Evolutionary conservation across 2,888 invertebrate species (phyloP).

Genomic region (Cryptocephalus primarius): DNA sequence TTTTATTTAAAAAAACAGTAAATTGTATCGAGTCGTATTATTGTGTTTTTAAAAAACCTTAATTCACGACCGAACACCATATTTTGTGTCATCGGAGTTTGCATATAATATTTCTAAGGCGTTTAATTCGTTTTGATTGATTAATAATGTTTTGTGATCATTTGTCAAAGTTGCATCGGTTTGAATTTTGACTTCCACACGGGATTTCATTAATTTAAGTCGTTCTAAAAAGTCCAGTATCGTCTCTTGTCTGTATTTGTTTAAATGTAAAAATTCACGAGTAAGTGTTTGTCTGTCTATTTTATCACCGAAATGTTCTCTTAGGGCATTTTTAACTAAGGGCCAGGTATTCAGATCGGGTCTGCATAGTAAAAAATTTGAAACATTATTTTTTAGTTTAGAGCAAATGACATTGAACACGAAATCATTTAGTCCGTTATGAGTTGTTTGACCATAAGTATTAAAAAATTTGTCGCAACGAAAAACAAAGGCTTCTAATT

Average conservation of each 20-base stretch:
- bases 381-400: constrained; percentile 1
- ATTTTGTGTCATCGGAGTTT: too few relatives aligned
- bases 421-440: constrained; percentile 3
- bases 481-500: not conserved
- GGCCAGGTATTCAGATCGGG: constrained; percentile 8
- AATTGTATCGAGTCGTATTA: too few relatives aligned
- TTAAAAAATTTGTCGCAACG: not conserved
- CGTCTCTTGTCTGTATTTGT: not conserved
- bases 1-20: too few relatives aligned
- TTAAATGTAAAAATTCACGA: not conserved
- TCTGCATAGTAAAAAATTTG: constrained; percentile 1
- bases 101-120: too few relatives aligned
- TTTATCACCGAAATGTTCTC: constrained; percentile 19
- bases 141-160: not conserved
- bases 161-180: not conserved
- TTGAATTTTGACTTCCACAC: not conserved
- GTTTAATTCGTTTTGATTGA: constrained; percentile 2
- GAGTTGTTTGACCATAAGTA: not conserved
- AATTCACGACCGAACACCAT: too few relatives aligned
- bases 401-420: constrained; percentile 2
- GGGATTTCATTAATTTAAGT: not conserved
- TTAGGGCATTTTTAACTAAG: constrained; percentile 1
- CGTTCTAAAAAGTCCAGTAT: not conserved
- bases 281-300: constrained; percentile 1
- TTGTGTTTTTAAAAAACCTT: too few relatives aligned